These are phyloP conservation scores for Onychomys leucogaster DNA, from an alignment of 2,797 vertebrate species.

Conservation along the genomic window DNA sequence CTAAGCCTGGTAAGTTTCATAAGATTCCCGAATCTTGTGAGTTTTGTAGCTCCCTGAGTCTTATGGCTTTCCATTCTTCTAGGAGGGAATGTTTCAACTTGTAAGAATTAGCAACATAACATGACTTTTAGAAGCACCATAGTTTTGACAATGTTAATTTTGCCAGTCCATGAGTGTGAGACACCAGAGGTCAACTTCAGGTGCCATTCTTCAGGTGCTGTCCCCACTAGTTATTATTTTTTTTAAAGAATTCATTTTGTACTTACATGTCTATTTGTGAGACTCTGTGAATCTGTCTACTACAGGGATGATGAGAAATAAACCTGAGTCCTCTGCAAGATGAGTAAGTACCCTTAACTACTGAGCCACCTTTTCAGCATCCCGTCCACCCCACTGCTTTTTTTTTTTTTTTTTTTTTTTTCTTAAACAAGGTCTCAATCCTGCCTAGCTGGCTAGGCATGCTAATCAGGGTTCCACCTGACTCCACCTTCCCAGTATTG, in stretches of 20 bases:
- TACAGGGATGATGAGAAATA: not conserved
- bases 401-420: too few species aligned
- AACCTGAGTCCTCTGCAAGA: not conserved
- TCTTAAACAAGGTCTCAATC: not conserved
- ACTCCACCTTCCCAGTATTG: not conserved
- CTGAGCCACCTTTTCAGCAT: not conserved
- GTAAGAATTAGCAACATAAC: not conserved
- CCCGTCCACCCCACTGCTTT: fast-evolving
- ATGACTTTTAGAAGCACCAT: not conserved
- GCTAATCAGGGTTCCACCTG: not conserved
- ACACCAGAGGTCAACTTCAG: not conserved
- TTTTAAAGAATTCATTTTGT: not conserved
- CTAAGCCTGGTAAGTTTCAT: not conserved
- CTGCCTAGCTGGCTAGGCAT: too few species aligned
- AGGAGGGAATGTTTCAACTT: not conserved
- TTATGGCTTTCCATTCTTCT: not conserved
- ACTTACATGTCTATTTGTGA: not conserved
- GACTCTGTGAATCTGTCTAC: not conserved
- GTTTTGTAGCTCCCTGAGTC: not conserved
- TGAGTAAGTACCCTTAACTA: not conserved
- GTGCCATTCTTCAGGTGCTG: not conserved
- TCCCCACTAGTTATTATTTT: not conserved
- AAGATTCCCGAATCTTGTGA: not conserved
- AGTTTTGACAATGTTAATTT: not conserved
- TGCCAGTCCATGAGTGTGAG: not conserved